Evolutionary conservation across 2,113 vertebrate genomes (phyloP).

Genomic region (Vicugna pacos): DNA sequence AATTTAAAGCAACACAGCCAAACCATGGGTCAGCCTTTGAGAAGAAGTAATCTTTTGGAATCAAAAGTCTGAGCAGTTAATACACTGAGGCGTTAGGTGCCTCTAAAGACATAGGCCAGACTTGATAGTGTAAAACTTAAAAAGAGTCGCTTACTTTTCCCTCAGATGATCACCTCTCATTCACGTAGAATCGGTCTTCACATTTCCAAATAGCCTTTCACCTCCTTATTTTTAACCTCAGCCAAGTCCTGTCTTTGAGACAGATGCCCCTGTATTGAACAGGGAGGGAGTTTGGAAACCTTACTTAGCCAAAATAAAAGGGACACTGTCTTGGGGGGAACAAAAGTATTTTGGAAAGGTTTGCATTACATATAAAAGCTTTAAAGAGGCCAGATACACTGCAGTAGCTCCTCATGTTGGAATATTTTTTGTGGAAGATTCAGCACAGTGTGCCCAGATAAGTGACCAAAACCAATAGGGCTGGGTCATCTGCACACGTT

Average conservation of each 20-base stretch:
- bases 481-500: not conserved
- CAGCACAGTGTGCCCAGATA: not conserved
- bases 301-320: not conserved
- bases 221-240: constrained; percentile 1
- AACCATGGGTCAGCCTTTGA: not conserved
- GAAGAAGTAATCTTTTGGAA: constrained; percentile 20
- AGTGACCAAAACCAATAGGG: not conserved
- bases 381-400: not conserved
- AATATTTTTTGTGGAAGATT: not conserved
- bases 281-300: not conserved
- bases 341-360: not conserved
- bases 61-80: constrained; percentile 56
- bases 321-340: not conserved
- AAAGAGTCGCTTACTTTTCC: not conserved
- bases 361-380: not conserved
- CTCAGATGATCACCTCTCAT: not conserved
- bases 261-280: not conserved
- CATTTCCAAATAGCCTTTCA: too few species aligned
- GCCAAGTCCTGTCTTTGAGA: not conserved
- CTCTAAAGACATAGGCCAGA: not conserved
- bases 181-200: not conserved
- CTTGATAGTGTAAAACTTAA: not conserved
- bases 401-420: not conserved
- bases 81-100: not conserved
- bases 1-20: constrained; percentile 9